Percentiles rank a stretch among this genome's conserved stretches.
Evolutionary conservation across 2,888 invertebrate species (phyloP).

Genomic region (Mantis religiosa): DNA sequence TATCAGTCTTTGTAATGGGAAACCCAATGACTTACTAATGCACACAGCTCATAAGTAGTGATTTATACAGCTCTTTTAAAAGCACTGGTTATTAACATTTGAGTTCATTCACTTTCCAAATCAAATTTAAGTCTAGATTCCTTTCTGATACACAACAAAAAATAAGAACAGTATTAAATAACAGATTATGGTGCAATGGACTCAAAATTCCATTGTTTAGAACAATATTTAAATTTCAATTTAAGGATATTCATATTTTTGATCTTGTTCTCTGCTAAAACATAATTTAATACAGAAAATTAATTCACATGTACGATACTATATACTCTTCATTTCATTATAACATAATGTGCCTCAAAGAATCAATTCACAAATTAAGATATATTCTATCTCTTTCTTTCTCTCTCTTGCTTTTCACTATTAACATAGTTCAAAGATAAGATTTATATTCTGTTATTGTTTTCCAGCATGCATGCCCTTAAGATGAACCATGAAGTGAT

Average conservation of each 20-base stretch:
- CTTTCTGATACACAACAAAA: not conserved
- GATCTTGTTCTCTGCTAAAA: too few species aligned
- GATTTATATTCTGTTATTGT: not conserved
- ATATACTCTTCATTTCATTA: too few species aligned
- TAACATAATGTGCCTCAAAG: not conserved
- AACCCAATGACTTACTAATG: not conserved
- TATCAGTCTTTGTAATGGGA: not conserved
- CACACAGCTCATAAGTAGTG: not conserved
- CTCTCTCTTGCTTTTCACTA: not conserved
- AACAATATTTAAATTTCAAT: not conserved
- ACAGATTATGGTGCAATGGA: not conserved
- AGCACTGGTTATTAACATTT: not conserved
- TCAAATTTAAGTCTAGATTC: not conserved
- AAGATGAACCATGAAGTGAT: not conserved
- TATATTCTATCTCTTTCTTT: not conserved
- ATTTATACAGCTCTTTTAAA: too few species aligned
- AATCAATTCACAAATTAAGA: not conserved
- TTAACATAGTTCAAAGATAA: not conserved
- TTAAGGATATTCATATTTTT: too few species aligned
- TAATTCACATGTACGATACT: too few species aligned
- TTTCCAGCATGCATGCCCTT: not conserved
- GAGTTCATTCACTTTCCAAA: not conserved
- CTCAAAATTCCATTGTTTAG: not conserved
- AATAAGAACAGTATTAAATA: not conserved
- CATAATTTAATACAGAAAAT: too few species aligned